Base-by-base conservation (phyloP, 64 coral and sea anemone species). In the Actinia tenebrosa region DNA sequence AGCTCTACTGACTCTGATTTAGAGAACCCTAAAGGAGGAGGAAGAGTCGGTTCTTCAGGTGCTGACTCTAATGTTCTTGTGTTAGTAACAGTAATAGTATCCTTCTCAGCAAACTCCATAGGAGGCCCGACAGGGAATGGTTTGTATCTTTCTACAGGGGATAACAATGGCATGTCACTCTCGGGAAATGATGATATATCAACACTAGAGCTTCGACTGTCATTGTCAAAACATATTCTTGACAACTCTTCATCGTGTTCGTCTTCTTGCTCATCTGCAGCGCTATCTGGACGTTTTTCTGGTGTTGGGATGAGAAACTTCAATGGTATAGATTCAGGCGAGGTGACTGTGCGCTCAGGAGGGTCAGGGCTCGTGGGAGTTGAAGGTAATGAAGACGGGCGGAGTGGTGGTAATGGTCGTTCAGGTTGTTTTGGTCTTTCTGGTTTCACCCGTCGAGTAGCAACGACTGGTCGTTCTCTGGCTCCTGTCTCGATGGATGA, bases 291-390 rank as follows among this genome's bases (percentile, higher is more conserved):
- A 27, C 25, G 46, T 53, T 52, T 83, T 53, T 83, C 80, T 30
- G 80, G 80, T 43, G 80, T 83, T 52, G 83, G 83, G 14, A 85
- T 22, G 18, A 85, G 56, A 44, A 85, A 85, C 60, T 85, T 85
- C 55, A 85, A 19, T 4, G 83, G 83, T 23, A 85, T 81, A 3
- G 79, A 7, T 81, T 81, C 79, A 50, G 79, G 79, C 16, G 79
- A 81, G 4, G 25, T 19, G 18, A 58, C 45, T 26, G 17, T 16
- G 18, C 20, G 54, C 45, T 83, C 80, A 53, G 80, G 80, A 43
- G 23, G 10, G 46, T 52, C 17, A 52, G 80, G 80, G 45, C 69
- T 75, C 1, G 69, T 75, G 20, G 69, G 69, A 9, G 69, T 37
- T 75, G 69, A 25, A 75, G 69, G 69, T 37, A 75, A 25, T 30